Evolutionary conservation across 2,113 vertebrate species (phyloP).

Genomic region (Dasyprocta punctata): DNA sequence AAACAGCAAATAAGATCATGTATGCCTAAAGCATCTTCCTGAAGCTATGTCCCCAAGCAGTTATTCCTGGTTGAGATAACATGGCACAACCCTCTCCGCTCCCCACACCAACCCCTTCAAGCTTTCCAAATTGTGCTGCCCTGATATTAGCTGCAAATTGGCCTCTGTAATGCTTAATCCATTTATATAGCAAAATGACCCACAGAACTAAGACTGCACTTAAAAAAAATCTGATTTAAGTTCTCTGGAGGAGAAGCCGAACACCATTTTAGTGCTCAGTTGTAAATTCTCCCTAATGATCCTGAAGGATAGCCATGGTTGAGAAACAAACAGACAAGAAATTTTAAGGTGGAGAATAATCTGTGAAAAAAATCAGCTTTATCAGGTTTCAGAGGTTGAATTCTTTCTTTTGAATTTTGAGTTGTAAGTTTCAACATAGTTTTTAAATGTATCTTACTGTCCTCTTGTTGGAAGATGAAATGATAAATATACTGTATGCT

Average conservation of each 20-base stretch:
- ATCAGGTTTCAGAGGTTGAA: background rate
- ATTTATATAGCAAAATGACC: background rate
- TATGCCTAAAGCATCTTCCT: background rate
- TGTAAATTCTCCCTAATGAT: background rate
- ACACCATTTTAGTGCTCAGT: background rate
- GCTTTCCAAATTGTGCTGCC: accelerated
- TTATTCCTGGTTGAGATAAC: accelerated
- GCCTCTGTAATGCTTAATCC: background rate
- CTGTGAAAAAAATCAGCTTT: background rate
- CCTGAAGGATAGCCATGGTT: background rate
- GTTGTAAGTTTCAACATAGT: background rate
- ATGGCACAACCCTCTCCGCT: accelerated
- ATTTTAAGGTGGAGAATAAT: background rate
- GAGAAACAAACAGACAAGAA: background rate
- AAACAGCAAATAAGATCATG: background rate
- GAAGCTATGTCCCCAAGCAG: background rate
- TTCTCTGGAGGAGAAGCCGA: background rate
- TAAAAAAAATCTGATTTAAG: background rate
- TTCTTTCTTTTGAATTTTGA: background rate
- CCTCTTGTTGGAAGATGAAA: background rate
- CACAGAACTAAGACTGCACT: background rate
- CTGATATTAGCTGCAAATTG: background rate
- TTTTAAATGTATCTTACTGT: background rate
- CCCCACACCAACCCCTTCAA: background rate
- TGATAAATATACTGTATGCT: background rate